Evolutionary conservation across 2,888 invertebrate genomes (phyloP).

Genomic region (Campopleginae sp.): DNA sequence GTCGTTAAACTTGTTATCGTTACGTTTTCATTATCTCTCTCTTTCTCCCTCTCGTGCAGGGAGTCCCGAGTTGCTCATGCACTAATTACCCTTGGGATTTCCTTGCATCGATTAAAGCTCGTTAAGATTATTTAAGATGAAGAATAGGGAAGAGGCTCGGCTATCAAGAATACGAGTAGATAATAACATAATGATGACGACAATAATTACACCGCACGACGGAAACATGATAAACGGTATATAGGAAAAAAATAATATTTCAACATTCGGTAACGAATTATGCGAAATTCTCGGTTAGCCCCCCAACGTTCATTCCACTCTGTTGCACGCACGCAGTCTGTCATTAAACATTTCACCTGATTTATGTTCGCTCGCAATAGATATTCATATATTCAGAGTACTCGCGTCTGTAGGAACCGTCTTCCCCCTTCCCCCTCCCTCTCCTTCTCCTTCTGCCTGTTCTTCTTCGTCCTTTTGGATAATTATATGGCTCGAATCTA

Average conservation of each 20-base stretch:
- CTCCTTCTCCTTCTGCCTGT: not conserved
- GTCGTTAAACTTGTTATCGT: slow-evolving; percentile 68
- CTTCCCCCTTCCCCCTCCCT: slow-evolving; percentile 27
- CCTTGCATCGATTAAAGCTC: slow-evolving; percentile 63
- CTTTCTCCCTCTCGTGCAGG: not conserved
- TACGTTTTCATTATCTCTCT: slow-evolving; percentile 71
- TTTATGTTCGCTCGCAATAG: slow-evolving; percentile 77
- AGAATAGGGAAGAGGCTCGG: slow-evolving; percentile 17
- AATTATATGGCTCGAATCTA: slow-evolving; percentile 67
- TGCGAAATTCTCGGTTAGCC: slow-evolving; percentile 48
- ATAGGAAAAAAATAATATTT: slow-evolving; percentile 11
- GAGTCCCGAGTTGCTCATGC: slow-evolving; percentile 25
- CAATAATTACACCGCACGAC: not conserved
- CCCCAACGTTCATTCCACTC: slow-evolving; percentile 8
- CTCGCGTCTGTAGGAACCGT: slow-evolving; percentile 60
- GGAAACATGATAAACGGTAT: slow-evolving; percentile 1
- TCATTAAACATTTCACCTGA: slow-evolving; percentile 77
- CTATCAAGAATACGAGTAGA: slow-evolving; percentile 28
- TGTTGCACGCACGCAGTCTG: slow-evolving; percentile 53
- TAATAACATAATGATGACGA: slow-evolving; percentile 33
- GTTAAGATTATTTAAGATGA: slow-evolving; percentile 48
- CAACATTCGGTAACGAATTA: slow-evolving; percentile 49
- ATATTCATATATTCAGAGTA: slow-evolving; percentile 76
- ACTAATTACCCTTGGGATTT: slow-evolving; percentile 67
- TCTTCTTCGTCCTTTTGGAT: slow-evolving; percentile 48